These are phyloP conservation scores for Lasiurus borealis DNA, from an alignment of 2,113 vertebrate genomes.

Conservation along the genomic window DNA sequence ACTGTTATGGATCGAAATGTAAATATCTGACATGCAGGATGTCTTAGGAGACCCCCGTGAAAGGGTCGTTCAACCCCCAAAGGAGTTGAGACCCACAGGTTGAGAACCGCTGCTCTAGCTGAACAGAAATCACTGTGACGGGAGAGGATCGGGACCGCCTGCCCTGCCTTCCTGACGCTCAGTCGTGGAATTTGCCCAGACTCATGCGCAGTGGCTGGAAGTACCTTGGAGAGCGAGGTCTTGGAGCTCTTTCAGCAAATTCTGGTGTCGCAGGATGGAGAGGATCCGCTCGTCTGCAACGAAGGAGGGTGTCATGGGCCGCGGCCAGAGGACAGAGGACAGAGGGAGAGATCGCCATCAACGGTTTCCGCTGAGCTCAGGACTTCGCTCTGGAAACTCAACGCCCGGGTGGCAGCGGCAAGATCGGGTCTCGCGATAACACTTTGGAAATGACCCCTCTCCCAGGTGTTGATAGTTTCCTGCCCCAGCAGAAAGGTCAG, in stretches of 20 bases:
- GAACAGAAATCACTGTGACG: background rate
- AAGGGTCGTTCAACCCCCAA: too few relatives aligned
- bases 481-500: background rate
- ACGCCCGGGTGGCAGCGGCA: background rate
- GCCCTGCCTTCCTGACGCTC: background rate
- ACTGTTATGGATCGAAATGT: too few relatives aligned
- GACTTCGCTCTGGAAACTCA: constrained; percentile 17
- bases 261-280: constrained; percentile 94
- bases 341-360: background rate
- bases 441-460: background rate
- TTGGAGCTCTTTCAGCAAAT: constrained; percentile 95
- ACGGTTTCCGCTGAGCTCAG: constrained; percentile 39
- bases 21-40: too few relatives aligned
- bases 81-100: too few relatives aligned
- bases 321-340: background rate
- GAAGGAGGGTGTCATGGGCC: constrained; percentile 38
- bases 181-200: background rate
- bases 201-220: background rate
- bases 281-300: constrained; percentile 94
- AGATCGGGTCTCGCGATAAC: background rate
- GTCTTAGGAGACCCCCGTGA: too few relatives aligned
- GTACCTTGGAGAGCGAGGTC: constrained; percentile 94
- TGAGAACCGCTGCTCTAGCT: background rate
- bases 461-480: background rate
- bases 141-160: background rate